phyloP scores from a whole-genome alignment of 2,888 invertebrate genomes.

The Plagodis dolabraria region DNA sequence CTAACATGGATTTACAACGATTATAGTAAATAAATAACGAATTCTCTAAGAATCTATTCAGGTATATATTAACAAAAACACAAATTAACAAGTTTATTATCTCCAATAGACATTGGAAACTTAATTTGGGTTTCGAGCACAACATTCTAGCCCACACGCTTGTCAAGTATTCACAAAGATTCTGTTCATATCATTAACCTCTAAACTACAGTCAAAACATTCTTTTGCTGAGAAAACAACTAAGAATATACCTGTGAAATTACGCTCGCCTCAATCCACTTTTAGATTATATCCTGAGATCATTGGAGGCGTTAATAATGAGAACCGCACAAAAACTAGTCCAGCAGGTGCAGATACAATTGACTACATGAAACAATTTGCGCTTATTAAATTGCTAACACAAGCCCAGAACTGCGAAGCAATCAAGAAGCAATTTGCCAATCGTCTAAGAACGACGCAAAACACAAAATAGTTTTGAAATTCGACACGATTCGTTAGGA shows the following conservation, averaged over 20 bases:
- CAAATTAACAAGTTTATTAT: slow-evolving; percentile 25
- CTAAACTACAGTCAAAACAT: slow-evolving; percentile 44
- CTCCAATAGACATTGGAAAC: slow-evolving; percentile 38
- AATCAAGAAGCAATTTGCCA: slow-evolving; percentile 37
- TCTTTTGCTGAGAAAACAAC: slow-evolving; percentile 31
- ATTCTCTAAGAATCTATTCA: slow-evolving; percentile 25
- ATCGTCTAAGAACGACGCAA: slow-evolving; percentile 27
- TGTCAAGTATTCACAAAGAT: slow-evolving; percentile 54
- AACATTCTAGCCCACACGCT: slow-evolving; percentile 55
- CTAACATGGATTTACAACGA: slow-evolving; percentile 1
- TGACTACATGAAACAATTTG: slow-evolving; percentile 46
- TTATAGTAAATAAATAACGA: slow-evolving; percentile 12
- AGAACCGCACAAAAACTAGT: slow-evolving; percentile 59
- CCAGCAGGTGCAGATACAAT: slow-evolving; percentile 52
- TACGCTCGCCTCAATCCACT: slow-evolving; percentile 46
- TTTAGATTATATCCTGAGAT: slow-evolving; percentile 52
- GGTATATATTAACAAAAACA: slow-evolving; percentile 32
- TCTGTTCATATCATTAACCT: slow-evolving; percentile 62
- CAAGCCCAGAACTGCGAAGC: slow-evolving; percentile 29
- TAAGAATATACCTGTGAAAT: slow-evolving; percentile 37
- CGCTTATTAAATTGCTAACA: slow-evolving; percentile 33
- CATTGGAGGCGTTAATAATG: slow-evolving; percentile 55
- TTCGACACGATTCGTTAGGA: slow-evolving; percentile 34
- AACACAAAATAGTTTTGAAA: slow-evolving; percentile 33
- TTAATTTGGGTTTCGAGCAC: slow-evolving; percentile 64